Evolutionary conservation across 2,113 vertebrate species (phyloP), one percentile per base, ranked within the genome.

Genomic region (Peromyscus californicus): DNA sequence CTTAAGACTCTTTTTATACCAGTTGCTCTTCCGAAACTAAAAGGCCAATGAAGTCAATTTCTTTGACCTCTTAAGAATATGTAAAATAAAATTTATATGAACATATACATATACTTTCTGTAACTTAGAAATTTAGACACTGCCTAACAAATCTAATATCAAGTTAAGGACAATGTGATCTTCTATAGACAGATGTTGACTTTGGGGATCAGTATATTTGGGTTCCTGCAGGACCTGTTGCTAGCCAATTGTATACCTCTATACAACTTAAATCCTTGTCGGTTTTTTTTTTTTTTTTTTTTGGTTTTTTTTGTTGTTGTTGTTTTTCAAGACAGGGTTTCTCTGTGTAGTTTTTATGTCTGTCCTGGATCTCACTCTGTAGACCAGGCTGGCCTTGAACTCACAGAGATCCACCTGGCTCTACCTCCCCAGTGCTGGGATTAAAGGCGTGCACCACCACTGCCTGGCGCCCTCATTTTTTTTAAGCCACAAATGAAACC

Each of bases 61-160:
- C 45, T 76, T 92, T 94, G 31, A 80, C 67, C 59, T 93, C 59
- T 93, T 82, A 93, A 93, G 22, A 80, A 76, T 65, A 95, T 82
- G 7, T 48, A 83, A 57, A 26, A 84, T 70, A 9, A 89, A 2
- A 78, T 31, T 84, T 3, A 39, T 3, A 45, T 15, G 36, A 17
- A 70, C 16, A 89, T 7, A 76, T 2, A 36, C 29, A 79, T 21
- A 79, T 36, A 33, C 31, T 67, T 48, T 61, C 70, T 82, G 17
- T 59, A 93, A 59, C 26, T 45, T 70, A 96, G 4, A 96, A 75
- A 82, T 93, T 80, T 87, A 89, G 74, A 15, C 79, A 94, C 48
- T 74, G 17, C 69, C n/a, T 54, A 22, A n/a, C 11, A 15, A 94
- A 59, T 48, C 57, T 88, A 88, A 61, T 76, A 74, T 54, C 59